Base-by-base conservation (phyloP, 1,140 invertebrate genomes). In the Doryteuthis pealeii region DNA sequence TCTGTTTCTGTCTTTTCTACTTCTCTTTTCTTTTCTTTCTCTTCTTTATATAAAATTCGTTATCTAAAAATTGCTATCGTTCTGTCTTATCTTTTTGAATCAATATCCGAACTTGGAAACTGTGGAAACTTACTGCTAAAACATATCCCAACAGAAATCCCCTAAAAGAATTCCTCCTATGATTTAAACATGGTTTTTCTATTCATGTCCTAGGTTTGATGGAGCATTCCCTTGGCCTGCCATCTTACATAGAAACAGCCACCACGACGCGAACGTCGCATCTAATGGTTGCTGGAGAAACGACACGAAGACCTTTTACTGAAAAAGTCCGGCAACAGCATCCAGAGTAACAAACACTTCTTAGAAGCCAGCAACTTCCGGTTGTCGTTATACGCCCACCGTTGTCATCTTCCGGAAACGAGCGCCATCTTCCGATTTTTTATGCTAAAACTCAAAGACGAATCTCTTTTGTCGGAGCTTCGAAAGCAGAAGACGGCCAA, bases 391-490 rank as follows among this genome's bases (percentile, higher is more conserved):
- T 77, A 79, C 35, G 74, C 74, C 28, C 73, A 77, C 58, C 70
- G 76, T 8, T 66, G 72, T n/a, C 68, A 74, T 5, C 14, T 78
- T 28, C 73, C 77, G 3, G 65, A 73, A 30, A 68, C 65, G 14
- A 62, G 74, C n/a, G 66, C 77, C 18, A 49, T 74, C 5, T 76
- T 78, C n/a, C 49, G 74, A 67, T 76, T 73, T 68, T 62, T 78
- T 10, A 73, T 74, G 18, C 62, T 78, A 4, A 78, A 78, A 72
- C 65, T 78, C 14, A 32, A 62, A 32, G 75, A 76, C 30, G 54
- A 62, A 62, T 62, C 54, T 8, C 18, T 62, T 22, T 62, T 62
- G 26, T 5, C 26, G 18, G 54, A 62, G 22, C 54, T 62, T 6
- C 10, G 18, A n/a, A 62, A 62, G 26, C 54, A 62, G 54, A 12